Base-by-base conservation (phyloP, 2,113 vertebrate genomes). In the Sceloporus undulatus region DNA sequence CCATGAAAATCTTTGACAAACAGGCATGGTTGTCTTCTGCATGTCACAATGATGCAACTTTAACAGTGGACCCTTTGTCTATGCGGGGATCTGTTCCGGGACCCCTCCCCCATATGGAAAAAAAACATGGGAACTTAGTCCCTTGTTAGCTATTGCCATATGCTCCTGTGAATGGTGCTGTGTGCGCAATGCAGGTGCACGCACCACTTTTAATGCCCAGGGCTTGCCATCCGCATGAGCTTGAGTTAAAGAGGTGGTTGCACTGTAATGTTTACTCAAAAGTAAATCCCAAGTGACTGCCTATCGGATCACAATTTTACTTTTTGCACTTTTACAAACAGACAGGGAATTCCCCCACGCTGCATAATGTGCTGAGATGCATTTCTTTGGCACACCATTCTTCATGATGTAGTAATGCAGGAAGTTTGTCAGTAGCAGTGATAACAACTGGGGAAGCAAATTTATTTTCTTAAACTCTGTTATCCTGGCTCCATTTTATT, bases 351-450 rank as follows among this genome's bases (percentile, higher is more conserved):
- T 16, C 66, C 18, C 3, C 48, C 18, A 13, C 5, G 25, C 10
- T 65, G 1, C 14, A 10, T 66, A 9, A 14, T 68, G 21, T 11
- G 34, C 59, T 27, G 25, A 27, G 78, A 62, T 0, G 4, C 38
- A 0, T 0, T 0, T 4, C 76, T 62, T 82, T 79, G 66, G 59
- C 25, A 27, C 34, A 25, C 0, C 0, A 0, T 42, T 59, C 16
- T 59, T 27, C 77, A 82, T 0, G 34, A 78, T 0, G 0, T 0
- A 2, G 74, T 79, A 34, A 84, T 27, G 54, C 0, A 14, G 52
- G 85, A 79, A n/a, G 19, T 73, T 59, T 0, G 0, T 71, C 74
- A 83, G 77, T 84, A 56, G 52, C 25, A 14, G 7, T 48, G 40
- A 66, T 77, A 78, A 79, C 80, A 82, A 74, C 0, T 0, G 87